Evolutionary conservation across 2,113 vertebrate species (phyloP).

Genomic region (Charadrius vociferus): DNA sequence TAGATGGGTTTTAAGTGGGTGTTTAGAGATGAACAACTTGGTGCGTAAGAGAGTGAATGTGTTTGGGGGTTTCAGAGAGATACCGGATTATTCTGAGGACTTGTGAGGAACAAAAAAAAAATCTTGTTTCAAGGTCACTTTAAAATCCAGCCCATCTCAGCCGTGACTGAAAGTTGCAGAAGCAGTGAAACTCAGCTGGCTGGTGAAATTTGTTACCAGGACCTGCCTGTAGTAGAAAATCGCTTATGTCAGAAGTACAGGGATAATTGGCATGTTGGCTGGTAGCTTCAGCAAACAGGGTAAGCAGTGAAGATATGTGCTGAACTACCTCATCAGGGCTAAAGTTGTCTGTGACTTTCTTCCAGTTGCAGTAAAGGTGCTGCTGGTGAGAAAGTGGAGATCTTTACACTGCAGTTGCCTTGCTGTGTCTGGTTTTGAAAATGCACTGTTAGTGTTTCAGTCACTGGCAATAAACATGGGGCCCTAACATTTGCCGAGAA

Average conservation of each 20-base stretch:
- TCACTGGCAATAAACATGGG: not conserved
- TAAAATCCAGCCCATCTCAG: not conserved
- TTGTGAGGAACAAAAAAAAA: not conserved
- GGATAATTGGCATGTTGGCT: not conserved
- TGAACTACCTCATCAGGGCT: not conserved
- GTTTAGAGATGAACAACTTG: not conserved
- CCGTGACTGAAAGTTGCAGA: not conserved
- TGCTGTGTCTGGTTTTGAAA: not conserved
- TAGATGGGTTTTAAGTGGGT: not conserved
- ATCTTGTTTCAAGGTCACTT: not conserved
- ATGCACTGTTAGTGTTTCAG: not conserved
- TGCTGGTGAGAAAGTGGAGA: not conserved
- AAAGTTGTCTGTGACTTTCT: not conserved
- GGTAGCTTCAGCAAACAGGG: not conserved
- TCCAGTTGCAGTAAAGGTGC: not conserved
- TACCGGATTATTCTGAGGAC: not conserved
- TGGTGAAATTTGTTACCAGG: not conserved
- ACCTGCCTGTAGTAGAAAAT: not conserved
- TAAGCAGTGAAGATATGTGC: not conserved
- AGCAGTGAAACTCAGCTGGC: not conserved
- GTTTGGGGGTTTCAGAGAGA: not conserved
- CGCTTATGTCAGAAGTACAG: not conserved
- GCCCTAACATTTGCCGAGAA: not conserved
- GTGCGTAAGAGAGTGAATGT: not conserved
- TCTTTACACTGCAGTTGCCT: not conserved